A percentile compares a stretch with the other conserved stretches of the same genome.
phyloP scores from a whole-genome alignment of 1,140 invertebrate genomes.

The Drosophila obscura region DNA sequence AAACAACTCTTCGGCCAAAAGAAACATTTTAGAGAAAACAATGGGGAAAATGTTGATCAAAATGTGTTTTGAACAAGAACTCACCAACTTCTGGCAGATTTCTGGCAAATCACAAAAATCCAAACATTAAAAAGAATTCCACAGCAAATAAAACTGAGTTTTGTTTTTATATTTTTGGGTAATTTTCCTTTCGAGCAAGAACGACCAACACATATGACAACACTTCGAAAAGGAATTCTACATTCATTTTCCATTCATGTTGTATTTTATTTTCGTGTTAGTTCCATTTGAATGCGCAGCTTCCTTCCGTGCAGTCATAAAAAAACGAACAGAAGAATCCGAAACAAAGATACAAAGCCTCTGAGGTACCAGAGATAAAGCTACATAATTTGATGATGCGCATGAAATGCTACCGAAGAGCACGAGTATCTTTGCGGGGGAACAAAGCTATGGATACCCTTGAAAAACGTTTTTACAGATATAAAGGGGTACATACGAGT shows the following conservation, averaged over 20 bases:
- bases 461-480: no score
- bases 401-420: no score
- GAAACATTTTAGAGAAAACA: no score
- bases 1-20: no score
- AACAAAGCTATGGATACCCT: no score
- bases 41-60: no score
- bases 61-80: no score
- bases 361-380: conserved; percentile 4
- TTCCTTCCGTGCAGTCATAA: conserved; percentile 67
- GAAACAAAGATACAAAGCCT: conserved; percentile 9
- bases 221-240: conserved; percentile 7
- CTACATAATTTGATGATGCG: conserved; percentile 12
- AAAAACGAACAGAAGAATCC: conserved; percentile 35
- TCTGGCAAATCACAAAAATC: conserved; percentile 6
- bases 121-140: conserved; percentile 19
- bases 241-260: conserved; percentile 30
- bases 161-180: neutral
- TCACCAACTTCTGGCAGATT: neutral
- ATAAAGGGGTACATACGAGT: no score
- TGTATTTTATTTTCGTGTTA: conserved; percentile 16
- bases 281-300: conserved; percentile 65
- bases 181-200: conserved; percentile 1
- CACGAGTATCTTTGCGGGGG: no score
- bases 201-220: conserved; percentile 27
- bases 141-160: conserved; percentile 30